Base-by-base conservation (phyloP, 2,888 invertebrate species). In the Parnassius mnemosyne region DNA sequence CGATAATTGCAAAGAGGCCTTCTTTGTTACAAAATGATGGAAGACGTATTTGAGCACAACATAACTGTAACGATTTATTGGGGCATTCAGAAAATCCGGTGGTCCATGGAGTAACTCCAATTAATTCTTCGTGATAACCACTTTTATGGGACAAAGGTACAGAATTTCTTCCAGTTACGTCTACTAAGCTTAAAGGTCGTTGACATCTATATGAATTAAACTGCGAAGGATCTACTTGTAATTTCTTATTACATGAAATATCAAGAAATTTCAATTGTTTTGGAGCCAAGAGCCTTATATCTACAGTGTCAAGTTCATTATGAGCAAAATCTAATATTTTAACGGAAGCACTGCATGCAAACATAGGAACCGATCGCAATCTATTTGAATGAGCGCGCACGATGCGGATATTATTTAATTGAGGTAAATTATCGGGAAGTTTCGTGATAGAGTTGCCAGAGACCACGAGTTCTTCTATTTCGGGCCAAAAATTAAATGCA, bases 41-140 rank as follows among this genome's bases (percentile, higher is more conserved):
- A 65, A 96, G 89, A 60, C 97, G 92, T 56, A 97, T 93, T 85
- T 97, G 97, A 0, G 95, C 94, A 61, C 96, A 94, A 76, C 94
- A 94, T n/a, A 97, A 82, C 73, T 95, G 94, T 68, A 95, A 92
- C 60, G 93, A 93, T 68, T 93, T 93, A 44, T 96, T 96, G 0
- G 96, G 94, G 11, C 96, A 95, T 88, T 97, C 97, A 0, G 97
- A 96, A 83, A 97, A 97, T 0, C 97, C 97, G 43, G 96, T 93
- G 53, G 93, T 93, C 97, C 97, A 97, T 3, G 96, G 95, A 9
- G 94, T 95, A 9, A 75, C 69, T 3, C 93, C 91, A 64, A 81
- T 88, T 64, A 93, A 81, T 70, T 94, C 94, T 64, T 90, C 88
- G 57, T 92, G 93, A 69, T 94, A 89, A 53, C 84, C 86, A 72